phyloP scores from a whole-genome alignment of 1,140 invertebrate species.

The Microplitis demolitor region DNA sequence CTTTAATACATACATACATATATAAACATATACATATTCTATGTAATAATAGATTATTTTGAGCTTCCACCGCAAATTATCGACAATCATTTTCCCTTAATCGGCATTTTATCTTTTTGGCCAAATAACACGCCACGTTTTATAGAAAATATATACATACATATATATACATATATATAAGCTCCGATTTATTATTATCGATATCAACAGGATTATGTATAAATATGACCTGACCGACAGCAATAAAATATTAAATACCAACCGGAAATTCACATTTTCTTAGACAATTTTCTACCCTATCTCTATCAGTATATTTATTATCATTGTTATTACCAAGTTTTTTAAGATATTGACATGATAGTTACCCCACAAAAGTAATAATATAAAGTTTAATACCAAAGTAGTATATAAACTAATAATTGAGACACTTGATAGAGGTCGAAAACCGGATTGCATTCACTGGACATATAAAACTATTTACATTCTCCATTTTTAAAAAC shows the following conservation, averaged over 20 bases:
- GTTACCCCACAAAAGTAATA: not conserved
- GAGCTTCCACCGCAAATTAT: constrained; percentile 42
- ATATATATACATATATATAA: not conserved
- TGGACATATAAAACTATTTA: not conserved
- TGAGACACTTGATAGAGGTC: not conserved
- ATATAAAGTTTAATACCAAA: not conserved
- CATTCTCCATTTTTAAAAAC: not conserved
- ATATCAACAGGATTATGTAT: too few relatives aligned
- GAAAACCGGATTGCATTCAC: not conserved
- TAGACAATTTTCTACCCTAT: too few relatives aligned
- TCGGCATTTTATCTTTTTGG: constrained; percentile 42
- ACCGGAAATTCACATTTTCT: too few relatives aligned
- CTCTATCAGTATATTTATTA: too few relatives aligned
- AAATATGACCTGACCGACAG: too few relatives aligned
- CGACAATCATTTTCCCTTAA: constrained; percentile 41
- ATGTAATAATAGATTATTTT: constrained; percentile 49
- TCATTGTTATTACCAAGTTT: too few relatives aligned
- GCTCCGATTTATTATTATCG: not conserved
- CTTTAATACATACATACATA: too few relatives aligned
- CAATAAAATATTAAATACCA: too few relatives aligned
- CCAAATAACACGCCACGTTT: constrained; percentile 39
- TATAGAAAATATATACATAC: not conserved
- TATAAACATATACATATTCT: constrained; percentile 1
- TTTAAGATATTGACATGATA: not conserved
- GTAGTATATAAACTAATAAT: not conserved